Evolutionary conservation across 2,888 invertebrate genomes (phyloP), one percentile per base, ranked within the genome.

Genomic region (Syrista parreyssii): DNA sequence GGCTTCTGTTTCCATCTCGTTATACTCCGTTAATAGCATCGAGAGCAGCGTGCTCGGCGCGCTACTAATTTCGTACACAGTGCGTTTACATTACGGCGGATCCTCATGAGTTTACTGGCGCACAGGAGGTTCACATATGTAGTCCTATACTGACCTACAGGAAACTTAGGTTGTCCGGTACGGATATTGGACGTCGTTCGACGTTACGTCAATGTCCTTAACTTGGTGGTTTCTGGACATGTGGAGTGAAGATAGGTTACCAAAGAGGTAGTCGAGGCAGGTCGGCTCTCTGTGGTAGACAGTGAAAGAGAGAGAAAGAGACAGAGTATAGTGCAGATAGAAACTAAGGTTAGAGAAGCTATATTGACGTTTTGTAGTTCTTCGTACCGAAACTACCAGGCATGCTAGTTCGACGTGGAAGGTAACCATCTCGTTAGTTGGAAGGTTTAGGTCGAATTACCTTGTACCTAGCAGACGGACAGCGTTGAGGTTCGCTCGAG

Each of bases 1-100:
- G 55, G 55, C 55, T 55, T 55, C 55, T 55, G 74, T 74, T 74
- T 74, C 35, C 74, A 33, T 74, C 74, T 40, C 34, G 36, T 74
- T 74, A 35, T 74, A 71, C 71, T 30, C 30, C 23, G 12, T 71
- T 71, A 71, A 71, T 34, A n/a, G 71, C 31, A 23, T 55, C 71
- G 31, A 71, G 33, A 15, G 71, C 71, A 30, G 33, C 71, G 23
- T 34, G 2, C 71, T 15, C 30, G 71, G 30, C 12, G 15, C 30
- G 30, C 12, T n/a, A 55, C 55, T 55, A 55, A 55, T 55, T 55
- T 55, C 55, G 6, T 55, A 55, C 55, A 55, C 55, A 23, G 55
- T 55, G 23, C 55, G 23, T 55, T 55, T 55, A 55, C 55, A 55
- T 55, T 55, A 55, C 23, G 55, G 55, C 9, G 55, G 23, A 55